These are phyloP conservation scores for Ligdia adustata DNA, from an alignment of 2,888 invertebrate species.

Conservation along the genomic window DNA sequence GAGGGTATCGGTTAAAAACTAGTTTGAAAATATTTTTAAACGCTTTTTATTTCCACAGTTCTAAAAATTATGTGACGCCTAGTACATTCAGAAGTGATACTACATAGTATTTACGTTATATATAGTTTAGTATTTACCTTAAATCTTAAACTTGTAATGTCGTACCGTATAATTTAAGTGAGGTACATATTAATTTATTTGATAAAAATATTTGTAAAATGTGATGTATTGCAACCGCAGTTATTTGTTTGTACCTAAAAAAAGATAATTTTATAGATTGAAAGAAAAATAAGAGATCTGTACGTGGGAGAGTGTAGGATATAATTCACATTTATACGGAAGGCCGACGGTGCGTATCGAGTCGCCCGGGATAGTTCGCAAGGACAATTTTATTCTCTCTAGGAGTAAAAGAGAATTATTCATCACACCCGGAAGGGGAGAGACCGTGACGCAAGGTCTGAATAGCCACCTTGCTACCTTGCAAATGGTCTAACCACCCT, in stretches of 20 bases:
- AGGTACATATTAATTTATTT: no score
- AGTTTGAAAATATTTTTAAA: no score
- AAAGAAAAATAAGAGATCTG: slow-evolving; percentile 76
- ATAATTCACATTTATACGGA: slow-evolving; percentile 81
- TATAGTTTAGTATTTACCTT: no score
- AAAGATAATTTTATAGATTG: slow-evolving; percentile 72
- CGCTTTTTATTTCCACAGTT: no score
- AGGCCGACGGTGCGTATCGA: slow-evolving; percentile 77
- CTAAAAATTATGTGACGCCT: no score
- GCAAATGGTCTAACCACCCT: slow-evolving; percentile 50
- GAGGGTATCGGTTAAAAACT: no score
- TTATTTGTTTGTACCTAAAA: slow-evolving; percentile 65
- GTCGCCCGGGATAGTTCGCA: slow-evolving; percentile 78
- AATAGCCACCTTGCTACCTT: slow-evolving; percentile 68
- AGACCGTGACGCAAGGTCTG: slow-evolving; percentile 81
- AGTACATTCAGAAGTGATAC: no score
- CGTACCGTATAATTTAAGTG: no score
- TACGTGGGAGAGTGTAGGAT: slow-evolving; percentile 77
- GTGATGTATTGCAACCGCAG: no score
- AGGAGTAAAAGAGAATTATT: slow-evolving; percentile 83
- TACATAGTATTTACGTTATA: no score
- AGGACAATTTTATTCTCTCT: slow-evolving; percentile 75
- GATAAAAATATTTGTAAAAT: no score
- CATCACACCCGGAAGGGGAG: slow-evolving; percentile 85
- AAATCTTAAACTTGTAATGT: no score